Evolutionary conservation across 1,140 invertebrate genomes (phyloP).

Genomic region (Aporrectodea caliginosa): DNA sequence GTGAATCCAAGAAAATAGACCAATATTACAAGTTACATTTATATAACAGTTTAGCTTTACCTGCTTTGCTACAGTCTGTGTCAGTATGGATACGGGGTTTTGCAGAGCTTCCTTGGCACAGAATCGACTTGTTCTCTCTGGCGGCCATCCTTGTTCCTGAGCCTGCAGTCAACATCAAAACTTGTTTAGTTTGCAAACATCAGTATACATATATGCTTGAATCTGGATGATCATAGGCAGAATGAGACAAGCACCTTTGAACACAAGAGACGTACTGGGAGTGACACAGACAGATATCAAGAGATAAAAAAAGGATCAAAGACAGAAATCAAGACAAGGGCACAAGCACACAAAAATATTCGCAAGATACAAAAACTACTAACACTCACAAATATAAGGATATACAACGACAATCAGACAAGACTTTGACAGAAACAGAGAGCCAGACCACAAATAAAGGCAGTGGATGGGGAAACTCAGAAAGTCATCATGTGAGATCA

Average conservation of each 20-base stretch:
- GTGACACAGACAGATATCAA: no score
- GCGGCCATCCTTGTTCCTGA: constrained; percentile 81
- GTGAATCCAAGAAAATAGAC: not conserved
- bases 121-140: constrained; percentile 76
- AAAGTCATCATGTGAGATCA: no score
- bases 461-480: no score
- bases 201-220: no score
- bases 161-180: no score
- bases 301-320: no score
- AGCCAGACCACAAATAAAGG: not conserved
- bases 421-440: constrained; percentile 19
- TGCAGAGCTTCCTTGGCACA: constrained; percentile 95
- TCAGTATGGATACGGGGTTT: constrained; percentile 88
- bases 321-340: no score
- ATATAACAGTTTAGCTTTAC: no score
- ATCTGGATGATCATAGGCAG: no score
- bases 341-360: not conserved
- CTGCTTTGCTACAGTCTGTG: constrained; percentile 92
- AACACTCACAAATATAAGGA: not conserved
- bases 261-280: no score
- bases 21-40: constrained; percentile 27
- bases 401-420: not conserved
- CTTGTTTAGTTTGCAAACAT: no score
- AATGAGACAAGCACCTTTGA: no score
- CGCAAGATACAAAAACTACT: not conserved